Conservation (phyloP, 1,140 invertebrate species). For the Plectrocnemia conspersa region DNA sequence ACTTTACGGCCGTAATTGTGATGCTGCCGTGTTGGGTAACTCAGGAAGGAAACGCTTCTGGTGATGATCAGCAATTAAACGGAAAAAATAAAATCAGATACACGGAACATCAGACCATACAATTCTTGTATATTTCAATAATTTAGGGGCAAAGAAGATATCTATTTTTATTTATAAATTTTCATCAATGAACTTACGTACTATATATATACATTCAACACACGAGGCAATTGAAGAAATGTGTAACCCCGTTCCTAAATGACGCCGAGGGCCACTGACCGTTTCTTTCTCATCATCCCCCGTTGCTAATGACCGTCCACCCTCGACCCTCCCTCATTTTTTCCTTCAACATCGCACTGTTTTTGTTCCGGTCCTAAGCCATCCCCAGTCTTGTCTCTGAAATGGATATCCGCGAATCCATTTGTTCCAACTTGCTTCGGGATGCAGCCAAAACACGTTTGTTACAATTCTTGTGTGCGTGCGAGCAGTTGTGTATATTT, state of each 20-base stretch:
- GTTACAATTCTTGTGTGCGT: no score
- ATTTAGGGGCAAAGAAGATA: no score
- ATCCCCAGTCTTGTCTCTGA: slow-evolving; percentile 22
- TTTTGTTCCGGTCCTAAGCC: slow-evolving; percentile 26
- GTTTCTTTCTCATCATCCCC: slow-evolving; percentile 8
- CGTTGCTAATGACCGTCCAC: slow-evolving; percentile 26
- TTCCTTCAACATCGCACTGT: slow-evolving; percentile 22
- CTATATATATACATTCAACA: neutral
- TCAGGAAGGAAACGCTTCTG: no score
- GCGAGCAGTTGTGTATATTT: no score
- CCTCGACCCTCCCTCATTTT: slow-evolving; percentile 8
- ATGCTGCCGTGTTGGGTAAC: no score
- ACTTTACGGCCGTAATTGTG: no score
- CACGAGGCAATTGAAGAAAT: slow-evolving; percentile 1
- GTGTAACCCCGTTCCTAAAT: slow-evolving; percentile 1
- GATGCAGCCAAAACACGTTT: slow-evolving; percentile 5
- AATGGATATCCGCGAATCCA: slow-evolving; percentile 22
- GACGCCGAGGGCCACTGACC: slow-evolving; percentile 14
- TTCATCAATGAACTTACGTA: no score
- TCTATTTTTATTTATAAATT: no score
- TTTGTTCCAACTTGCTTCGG: slow-evolving; percentile 9
- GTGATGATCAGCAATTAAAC: no score
- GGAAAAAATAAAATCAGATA: no score
- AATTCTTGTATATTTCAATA: no score
- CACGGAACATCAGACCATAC: no score